Conservation (phyloP, 2,113 vertebrate genomes). For the Platycercus adscitus region DNA sequence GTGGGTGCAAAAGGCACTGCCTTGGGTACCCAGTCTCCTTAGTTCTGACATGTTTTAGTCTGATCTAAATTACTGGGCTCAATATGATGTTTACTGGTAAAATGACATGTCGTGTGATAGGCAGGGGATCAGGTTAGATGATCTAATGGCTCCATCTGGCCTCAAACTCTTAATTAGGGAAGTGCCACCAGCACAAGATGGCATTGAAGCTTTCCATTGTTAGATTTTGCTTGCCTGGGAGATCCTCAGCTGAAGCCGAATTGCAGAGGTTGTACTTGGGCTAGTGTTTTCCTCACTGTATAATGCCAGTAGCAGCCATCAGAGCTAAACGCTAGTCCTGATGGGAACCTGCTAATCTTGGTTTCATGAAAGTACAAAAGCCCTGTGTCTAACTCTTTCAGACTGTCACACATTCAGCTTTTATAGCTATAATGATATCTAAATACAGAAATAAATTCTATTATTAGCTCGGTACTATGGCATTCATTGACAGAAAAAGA, state of each 20-base stretch:
- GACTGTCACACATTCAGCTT: neutral
- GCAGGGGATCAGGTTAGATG: slow-evolving; percentile 41
- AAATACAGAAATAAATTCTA: slow-evolving; percentile 37
- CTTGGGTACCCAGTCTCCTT: neutral
- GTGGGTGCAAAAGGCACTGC: neutral
- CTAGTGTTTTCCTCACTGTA: neutral
- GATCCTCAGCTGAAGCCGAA: neutral
- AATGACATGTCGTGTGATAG: neutral
- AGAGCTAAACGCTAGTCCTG: neutral
- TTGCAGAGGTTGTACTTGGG: neutral
- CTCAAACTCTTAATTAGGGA: slow-evolving; percentile 31
- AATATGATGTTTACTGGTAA: neutral
- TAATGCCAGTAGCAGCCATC: neutral
- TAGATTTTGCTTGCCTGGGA: neutral
- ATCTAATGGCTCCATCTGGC: slow-evolving; percentile 55
- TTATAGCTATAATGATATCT: neutral
- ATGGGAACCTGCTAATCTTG: neutral
- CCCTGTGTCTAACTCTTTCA: neutral
- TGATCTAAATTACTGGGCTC: neutral
- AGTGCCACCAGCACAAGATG: neutral
- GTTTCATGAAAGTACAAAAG: neutral
- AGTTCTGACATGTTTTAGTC: neutral
- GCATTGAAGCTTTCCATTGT: neutral
- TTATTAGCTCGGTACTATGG: neutral
- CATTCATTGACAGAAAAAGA: neutral